These are phyloP conservation scores for Percina caprodes DNA, from an alignment of 2,113 vertebrate genomes.

Conservation along the genomic window DNA sequence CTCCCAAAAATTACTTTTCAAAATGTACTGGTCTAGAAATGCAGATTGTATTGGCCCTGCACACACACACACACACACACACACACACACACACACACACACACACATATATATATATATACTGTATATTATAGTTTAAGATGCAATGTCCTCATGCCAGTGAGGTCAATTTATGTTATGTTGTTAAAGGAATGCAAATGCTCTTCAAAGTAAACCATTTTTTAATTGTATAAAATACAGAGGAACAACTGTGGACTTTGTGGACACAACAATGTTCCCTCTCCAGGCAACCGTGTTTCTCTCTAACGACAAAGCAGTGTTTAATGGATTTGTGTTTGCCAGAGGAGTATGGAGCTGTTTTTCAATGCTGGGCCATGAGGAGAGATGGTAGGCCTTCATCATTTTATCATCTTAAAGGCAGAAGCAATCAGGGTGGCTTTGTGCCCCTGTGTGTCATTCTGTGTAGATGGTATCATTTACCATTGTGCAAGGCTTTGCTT, in stretches of 20 bases:
- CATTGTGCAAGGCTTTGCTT: conserved; percentile 6
- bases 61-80: not conserved
- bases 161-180: conserved; percentile 29
- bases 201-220: conserved; percentile 32
- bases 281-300: conserved; percentile 76
- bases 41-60: conserved; percentile 6
- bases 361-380: conserved; percentile 44
- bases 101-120: not conserved
- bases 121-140: conserved; percentile 6
- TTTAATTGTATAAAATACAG: conserved; percentile 47
- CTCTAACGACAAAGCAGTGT: conserved; percentile 51
- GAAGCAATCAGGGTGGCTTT: conserved; percentile 42
- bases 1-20: conserved; percentile 18
- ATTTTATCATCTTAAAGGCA: conserved; percentile 54
- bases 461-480: conserved; percentile 38
- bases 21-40: conserved; percentile 36
- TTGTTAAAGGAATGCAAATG: conserved; percentile 34
- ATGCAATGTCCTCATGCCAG: conserved; percentile 16
- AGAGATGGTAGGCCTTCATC: conserved; percentile 60
- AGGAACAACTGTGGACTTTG: conserved; percentile 39
- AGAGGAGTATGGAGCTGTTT: conserved; percentile 63
- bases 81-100: not conserved
- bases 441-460: conserved; percentile 14
- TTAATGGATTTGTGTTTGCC: conserved; percentile 70
- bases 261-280: conserved; percentile 70